phyloP scores from a whole-genome alignment of 2,888 invertebrate species.

The Vannuccia rotundouncinata region DNA sequence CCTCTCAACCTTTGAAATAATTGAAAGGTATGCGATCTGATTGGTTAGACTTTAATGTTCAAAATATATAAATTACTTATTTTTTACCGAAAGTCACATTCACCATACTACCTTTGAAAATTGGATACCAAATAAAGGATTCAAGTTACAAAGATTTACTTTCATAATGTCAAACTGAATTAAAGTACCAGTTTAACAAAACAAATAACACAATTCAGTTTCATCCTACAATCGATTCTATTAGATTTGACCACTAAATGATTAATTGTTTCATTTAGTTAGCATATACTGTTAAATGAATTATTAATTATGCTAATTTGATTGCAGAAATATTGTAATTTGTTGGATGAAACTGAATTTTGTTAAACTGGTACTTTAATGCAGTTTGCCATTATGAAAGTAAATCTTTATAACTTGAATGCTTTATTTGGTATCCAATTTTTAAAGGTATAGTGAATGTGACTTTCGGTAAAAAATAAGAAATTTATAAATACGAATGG shows the following conservation, averaged over 20 bases:
- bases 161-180: background rate
- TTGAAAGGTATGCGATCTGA: background rate
- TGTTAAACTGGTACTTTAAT: background rate
- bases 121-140: background rate
- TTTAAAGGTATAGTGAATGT: background rate
- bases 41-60: background rate
- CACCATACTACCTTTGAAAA: background rate
- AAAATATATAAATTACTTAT: background rate
- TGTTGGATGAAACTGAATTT: background rate
- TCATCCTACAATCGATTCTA: background rate
- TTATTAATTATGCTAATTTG: background rate
- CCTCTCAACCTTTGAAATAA: background rate
- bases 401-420: background rate
- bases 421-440: background rate
- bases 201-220: too few relatives aligned
- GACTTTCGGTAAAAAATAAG: background rate
- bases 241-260: background rate
- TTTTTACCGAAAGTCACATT: background rate
- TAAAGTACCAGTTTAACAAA: background rate
- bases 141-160: background rate
- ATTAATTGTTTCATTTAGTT: background rate
- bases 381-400: background rate
- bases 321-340: background rate
- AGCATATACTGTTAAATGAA: background rate
- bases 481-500: background rate